Percentiles rank a stretch among this genome's conserved stretches.
Conservation (phyloP, 2,888 invertebrate genomes). For the Quadroppia sp. region DNA sequence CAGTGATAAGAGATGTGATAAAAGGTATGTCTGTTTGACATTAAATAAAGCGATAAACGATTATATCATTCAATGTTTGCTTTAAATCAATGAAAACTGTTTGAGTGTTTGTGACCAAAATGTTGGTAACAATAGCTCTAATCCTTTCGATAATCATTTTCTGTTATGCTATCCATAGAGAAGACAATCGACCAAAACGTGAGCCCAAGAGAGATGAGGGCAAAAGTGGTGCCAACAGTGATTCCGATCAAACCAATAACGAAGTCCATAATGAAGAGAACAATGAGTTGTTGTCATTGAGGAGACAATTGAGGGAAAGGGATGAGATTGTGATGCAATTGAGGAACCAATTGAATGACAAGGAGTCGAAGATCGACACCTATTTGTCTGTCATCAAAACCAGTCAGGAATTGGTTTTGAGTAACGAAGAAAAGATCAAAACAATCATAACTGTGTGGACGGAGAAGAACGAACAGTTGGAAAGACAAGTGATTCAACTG, state of each 20-base stretch:
- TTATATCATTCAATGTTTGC: neutral
- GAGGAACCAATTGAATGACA: neutral
- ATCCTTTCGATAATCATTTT: neutral
- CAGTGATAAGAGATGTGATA: no score
- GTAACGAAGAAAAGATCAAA: slow-evolving; percentile 2
- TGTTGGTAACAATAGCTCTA: slow-evolving; percentile 11
- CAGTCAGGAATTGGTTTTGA: slow-evolving; percentile 6
- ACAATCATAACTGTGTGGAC: slow-evolving; percentile 2
- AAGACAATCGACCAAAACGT: slow-evolving; percentile 7
- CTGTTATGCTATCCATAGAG: neutral
- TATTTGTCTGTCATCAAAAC: slow-evolving; percentile 7
- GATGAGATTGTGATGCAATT: neutral
- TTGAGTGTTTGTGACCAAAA: neutral
- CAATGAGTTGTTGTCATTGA: neutral
- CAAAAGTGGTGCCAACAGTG: neutral
- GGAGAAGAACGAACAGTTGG: neutral
- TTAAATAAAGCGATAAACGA: slow-evolving; percentile 5
- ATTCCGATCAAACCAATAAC: neutral
- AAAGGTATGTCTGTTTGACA: neutral
- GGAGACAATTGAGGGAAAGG: neutral
- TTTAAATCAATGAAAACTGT: neutral
- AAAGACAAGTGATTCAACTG: neutral
- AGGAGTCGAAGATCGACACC: neutral
- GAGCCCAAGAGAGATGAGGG: neutral
- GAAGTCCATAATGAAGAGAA: neutral